Conservation (phyloP, 2,888 invertebrate genomes). For the Vandiemenella viatica region DNA sequence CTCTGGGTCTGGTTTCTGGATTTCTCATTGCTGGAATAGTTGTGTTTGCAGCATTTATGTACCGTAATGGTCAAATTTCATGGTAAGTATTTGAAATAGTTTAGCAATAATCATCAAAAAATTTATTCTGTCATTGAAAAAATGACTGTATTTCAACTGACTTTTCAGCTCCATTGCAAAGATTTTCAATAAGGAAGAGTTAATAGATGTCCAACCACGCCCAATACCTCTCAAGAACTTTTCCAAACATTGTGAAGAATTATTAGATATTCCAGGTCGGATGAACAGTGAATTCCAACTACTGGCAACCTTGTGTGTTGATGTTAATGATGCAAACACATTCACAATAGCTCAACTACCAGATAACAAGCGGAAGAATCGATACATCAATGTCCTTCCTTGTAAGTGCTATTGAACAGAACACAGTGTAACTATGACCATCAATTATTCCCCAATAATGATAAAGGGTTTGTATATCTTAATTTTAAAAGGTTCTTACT, state of each 20-base stretch:
- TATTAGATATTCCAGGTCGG: slow-evolving; percentile 36
- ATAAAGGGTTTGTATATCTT: too few relatives aligned
- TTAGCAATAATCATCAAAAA: too few relatives aligned
- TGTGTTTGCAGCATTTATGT: background rate
- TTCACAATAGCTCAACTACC: slow-evolving; percentile 36
- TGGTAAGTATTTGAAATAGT: background rate
- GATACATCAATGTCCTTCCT: slow-evolving; percentile 56
- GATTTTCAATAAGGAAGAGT: too few relatives aligned
- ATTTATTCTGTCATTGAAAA: too few relatives aligned
- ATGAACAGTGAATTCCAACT: slow-evolving; percentile 39
- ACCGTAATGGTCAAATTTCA: background rate
- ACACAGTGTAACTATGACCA: too few relatives aligned
- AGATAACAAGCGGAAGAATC: slow-evolving; percentile 48
- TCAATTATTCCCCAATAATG: too few relatives aligned
- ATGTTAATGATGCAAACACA: slow-evolving; percentile 29
- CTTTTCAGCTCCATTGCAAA: too few relatives aligned
- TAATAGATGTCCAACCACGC: slow-evolving; percentile 25
- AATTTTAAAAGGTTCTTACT: too few relatives aligned
- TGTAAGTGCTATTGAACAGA: slow-evolving; percentile 36
- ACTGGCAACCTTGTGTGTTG: slow-evolving; percentile 37
- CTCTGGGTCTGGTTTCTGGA: background rate
- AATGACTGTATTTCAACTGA: too few relatives aligned
- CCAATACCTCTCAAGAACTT: slow-evolving; percentile 39
- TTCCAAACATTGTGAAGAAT: slow-evolving; percentile 34
- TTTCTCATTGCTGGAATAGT: background rate